Base-by-base conservation (phyloP, 2,888 invertebrate genomes). In the Geophilus truncorum region DNA sequence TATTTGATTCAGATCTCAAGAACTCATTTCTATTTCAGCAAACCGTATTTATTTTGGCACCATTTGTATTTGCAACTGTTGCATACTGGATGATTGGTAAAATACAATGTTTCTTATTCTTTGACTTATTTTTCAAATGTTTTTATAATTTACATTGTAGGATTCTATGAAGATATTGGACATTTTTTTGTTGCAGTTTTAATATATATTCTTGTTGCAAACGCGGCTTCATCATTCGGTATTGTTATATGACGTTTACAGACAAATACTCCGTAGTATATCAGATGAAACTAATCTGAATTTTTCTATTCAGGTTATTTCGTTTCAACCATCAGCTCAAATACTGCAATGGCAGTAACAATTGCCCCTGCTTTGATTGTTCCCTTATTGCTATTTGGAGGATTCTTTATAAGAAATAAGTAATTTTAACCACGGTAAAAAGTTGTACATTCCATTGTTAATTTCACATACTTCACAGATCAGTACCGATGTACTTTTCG, bases 401-500 rank as follows among this genome's bases (percentile, higher is more conserved):
- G 23, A n/a, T 70, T 70, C 28, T 70, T 70, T 23, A 23, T 70
- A 15, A 23, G n/a, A n/a, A 70, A 70, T 25, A 70, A 4, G 70
- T 70, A 1, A 28, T 25, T 25, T 25, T 70, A 12, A 12, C 12
- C 4, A 23, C 12, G 28, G 1, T 25, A 10, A 10, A 25, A 18
- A 51, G 2, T 57, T 15, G 28, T 15, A 28, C 15, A 9, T 10
- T 4, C 10, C 10, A 6, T 28, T 10, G 10, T 12, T 2, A 25
- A 21, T 18, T 62, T 81, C 80, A 15, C 57, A 77, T 78, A 21
- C 81, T 81, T 85, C 85, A 25, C 85, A 85, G 85, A 0, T 83
- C 84, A 0, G 83, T 85, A 6, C 85, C 85, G 0, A 78, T 81
- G 6, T 85, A 85, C 80, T 83, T 85, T 36, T 79, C 82, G 7